Evolutionary conservation across 1,140 invertebrate species (phyloP), one percentile per base, ranked within the genome.

Genomic region (Drosophila neocordata): DNA sequence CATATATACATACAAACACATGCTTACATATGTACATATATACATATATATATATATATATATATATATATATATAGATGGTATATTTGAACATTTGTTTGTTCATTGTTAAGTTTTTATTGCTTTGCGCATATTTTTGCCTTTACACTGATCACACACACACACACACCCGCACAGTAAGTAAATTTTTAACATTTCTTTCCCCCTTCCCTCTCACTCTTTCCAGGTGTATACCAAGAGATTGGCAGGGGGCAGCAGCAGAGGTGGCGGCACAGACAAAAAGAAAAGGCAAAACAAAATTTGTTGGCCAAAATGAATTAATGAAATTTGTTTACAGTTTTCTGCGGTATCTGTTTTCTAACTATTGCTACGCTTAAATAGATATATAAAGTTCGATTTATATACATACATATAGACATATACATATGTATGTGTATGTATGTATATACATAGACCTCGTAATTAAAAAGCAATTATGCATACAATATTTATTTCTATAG

Each of bases 401-500:
- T 52, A 41, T 31, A 62, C 22, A 70, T 13, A 56, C 12, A 34
- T 12, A 41, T 7, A 34, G 4, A 59, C 35, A 37, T 48, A 52
- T 18, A 60, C 12, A 65, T n/a, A 34, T 8, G 18, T 6, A 57
- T 63, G 11, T 55, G 35, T 31, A 31, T 56, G 41, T 31, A 37
- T 55, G 65, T 60, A 34, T 55, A 22, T 60, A 38, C 38, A 11
- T 37, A 58, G 13, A 15, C n/a, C 48, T 70, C 67, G 65, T 83
- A 79, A 83, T 83, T 83, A 79, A 83, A 83, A 83, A 75, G 72
- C 79, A 83, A 83, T 83, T 83, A 83, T 79, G 75, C 80, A 75
- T 72, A 76, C 65, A 65, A 75, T 69, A 65, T 71, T 65, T 65
- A 58, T 18, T 18, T 6, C 27, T 7, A 44, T 13, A 44, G 41